phyloP scores from a whole-genome alignment of 2,888 invertebrate genomes.

The Deilephila porcellus region DNA sequence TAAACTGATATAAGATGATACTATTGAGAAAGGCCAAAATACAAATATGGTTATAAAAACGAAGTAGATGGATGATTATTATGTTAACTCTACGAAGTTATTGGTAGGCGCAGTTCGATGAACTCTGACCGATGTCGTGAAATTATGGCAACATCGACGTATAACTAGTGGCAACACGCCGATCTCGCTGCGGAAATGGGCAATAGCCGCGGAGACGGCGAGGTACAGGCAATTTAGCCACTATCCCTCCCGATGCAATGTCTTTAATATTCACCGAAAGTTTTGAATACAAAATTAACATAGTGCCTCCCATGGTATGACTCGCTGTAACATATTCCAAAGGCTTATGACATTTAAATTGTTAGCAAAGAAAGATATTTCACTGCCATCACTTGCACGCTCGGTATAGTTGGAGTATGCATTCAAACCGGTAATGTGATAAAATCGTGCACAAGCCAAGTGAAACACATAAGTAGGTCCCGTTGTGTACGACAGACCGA shows the following conservation, averaged over 20 bases:
- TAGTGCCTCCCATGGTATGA: background rate
- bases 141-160: slow-evolving; percentile 48
- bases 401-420: background rate
- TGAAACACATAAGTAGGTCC: slow-evolving; percentile 30
- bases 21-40: no score
- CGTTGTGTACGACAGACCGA: slow-evolving; percentile 28
- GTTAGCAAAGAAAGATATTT: background rate
- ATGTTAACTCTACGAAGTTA: background rate
- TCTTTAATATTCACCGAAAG: slow-evolving; percentile 20
- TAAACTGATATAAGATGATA: no score
- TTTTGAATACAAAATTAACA: background rate
- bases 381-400: background rate
- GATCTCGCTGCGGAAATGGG: slow-evolving; percentile 69
- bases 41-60: background rate
- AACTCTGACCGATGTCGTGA: slow-evolving; percentile 33
- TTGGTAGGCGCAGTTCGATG: slow-evolving; percentile 34
- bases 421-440: slow-evolving; percentile 18
- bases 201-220: slow-evolving; percentile 61
- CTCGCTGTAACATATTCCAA: background rate
- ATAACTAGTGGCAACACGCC: slow-evolving; percentile 55
- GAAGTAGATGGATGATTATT: background rate
- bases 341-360: background rate
- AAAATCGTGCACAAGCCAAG: slow-evolving; percentile 29
- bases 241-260: slow-evolving; percentile 42
- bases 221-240: slow-evolving; percentile 57